A percentile compares a stretch with the other conserved stretches of the same genome.
Conservation (phyloP, 2,797 vertebrate species). For the Cynodonichthys magdalenae region DNA sequence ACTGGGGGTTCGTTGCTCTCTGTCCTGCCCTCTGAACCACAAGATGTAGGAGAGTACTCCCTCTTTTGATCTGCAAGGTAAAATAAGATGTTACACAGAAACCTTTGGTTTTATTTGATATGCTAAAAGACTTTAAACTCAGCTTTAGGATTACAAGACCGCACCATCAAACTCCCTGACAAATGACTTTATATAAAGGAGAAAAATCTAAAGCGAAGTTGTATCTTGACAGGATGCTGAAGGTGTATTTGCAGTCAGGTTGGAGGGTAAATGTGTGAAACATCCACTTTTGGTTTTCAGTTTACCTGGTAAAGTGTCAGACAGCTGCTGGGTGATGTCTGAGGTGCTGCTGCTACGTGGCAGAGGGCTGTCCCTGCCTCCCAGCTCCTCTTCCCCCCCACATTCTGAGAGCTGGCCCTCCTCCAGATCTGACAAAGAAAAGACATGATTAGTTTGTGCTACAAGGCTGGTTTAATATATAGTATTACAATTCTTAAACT, state of each 20-base stretch:
- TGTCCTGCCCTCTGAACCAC: constrained; percentile 78
- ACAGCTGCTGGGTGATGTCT: constrained; percentile 89
- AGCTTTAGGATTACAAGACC: too few relatives aligned
- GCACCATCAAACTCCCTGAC: background rate
- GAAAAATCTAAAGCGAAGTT: background rate
- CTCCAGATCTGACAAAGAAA: constrained; percentile 85
- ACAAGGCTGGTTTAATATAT: background rate
- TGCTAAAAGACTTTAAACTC: background rate
- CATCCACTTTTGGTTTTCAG: background rate
- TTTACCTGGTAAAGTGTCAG: constrained; percentile 86
- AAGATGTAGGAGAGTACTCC: constrained; percentile 83
- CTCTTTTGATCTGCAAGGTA: constrained; percentile 83
- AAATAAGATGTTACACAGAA: constrained; percentile 5
- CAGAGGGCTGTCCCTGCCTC: constrained; percentile 85
- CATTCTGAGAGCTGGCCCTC: constrained; percentile 89
- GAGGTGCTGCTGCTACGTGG: constrained; percentile 93
- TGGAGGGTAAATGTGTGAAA: background rate
- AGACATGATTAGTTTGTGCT: constrained; percentile 8
- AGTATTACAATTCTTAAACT: constrained; percentile 7
- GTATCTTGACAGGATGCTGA: background rate
- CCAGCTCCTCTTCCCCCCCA: constrained; percentile 75
- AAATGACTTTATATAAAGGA: background rate
- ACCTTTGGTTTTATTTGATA: background rate
- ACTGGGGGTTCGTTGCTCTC: constrained; percentile 81
- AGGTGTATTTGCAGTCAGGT: background rate